Evolutionary conservation across 2,797 vertebrate genomes (phyloP).

Genomic region (Pyrrhura leucotis): DNA sequence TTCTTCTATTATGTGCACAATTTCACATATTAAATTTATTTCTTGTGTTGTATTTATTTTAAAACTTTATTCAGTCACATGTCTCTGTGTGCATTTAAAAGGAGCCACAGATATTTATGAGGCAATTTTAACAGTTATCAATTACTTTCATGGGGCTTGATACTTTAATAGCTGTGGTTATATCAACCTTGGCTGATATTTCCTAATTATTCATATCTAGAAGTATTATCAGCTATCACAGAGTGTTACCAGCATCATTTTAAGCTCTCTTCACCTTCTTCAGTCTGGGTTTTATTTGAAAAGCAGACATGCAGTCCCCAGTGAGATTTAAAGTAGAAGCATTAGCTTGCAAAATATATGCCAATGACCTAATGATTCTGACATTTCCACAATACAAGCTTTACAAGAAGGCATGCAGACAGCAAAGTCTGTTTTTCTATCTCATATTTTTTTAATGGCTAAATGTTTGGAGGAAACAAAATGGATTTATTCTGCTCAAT

Average conservation of each 20-base stretch:
- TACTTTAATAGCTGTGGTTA: background rate
- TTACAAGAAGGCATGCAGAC: conserved; percentile 81
- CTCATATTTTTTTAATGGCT: conserved; percentile 87
- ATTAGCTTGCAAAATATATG: conserved; percentile 86
- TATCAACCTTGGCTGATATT: conserved; percentile 32
- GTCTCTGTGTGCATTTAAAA: background rate
- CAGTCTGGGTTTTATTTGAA: conserved; percentile 73
- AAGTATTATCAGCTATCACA: conserved; percentile 19
- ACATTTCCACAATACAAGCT: conserved; percentile 84
- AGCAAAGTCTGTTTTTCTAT: conserved; percentile 85
- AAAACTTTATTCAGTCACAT: background rate
- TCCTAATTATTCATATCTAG: conserved; percentile 44
- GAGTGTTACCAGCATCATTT: conserved; percentile 11
- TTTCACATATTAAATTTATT: background rate
- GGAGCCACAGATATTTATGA: conserved; percentile 6
- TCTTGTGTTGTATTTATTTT: background rate
- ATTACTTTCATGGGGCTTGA: background rate
- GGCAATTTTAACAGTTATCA: background rate
- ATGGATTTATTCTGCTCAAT: conserved; percentile 87
- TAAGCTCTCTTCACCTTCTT: conserved; percentile 67
- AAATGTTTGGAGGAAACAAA: conserved; percentile 91
- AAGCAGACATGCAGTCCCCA: conserved; percentile 76
- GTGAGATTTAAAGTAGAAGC: conserved; percentile 84
- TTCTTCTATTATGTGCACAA: background rate
- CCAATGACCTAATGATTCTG: conserved; percentile 87